Evolutionary conservation across 53 echinoderm and acorn worm genomes (phyloP).

Genomic region (Apostichopus leukothele): DNA sequence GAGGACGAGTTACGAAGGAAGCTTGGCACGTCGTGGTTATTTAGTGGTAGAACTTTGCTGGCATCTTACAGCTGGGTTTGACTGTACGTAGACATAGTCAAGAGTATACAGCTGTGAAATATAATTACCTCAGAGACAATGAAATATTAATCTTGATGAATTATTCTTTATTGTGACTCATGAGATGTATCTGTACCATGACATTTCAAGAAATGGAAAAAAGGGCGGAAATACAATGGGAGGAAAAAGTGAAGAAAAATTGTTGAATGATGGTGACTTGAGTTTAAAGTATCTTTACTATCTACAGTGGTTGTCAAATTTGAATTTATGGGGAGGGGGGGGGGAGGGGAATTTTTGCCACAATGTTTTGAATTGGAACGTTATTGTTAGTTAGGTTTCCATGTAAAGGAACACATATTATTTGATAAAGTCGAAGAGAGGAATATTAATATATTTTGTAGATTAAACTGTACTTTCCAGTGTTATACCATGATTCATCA

Average conservation of each 20-base stretch:
- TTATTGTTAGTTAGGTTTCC: no score
- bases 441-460: no score
- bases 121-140: neutral
- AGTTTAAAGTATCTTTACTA: neutral
- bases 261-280: neutral
- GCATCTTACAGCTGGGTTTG: neutral
- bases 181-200: neutral
- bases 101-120: neutral
- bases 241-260: neutral
- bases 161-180: neutral
- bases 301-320: neutral
- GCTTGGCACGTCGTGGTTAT: neutral
- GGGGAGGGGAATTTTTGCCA: no score
- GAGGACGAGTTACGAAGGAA: neutral
- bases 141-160: neutral
- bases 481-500: no score
- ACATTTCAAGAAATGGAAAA: neutral
- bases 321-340: neutral
- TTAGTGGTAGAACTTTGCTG: neutral
- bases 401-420: no score
- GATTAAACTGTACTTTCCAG: no score
- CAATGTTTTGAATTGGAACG: no score
- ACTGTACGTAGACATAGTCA: neutral
- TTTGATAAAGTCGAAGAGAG: no score
- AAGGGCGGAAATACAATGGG: neutral